Evolutionary conservation across 2,797 vertebrate genomes (phyloP).

Genomic region (Potorous gilbertii): DNA sequence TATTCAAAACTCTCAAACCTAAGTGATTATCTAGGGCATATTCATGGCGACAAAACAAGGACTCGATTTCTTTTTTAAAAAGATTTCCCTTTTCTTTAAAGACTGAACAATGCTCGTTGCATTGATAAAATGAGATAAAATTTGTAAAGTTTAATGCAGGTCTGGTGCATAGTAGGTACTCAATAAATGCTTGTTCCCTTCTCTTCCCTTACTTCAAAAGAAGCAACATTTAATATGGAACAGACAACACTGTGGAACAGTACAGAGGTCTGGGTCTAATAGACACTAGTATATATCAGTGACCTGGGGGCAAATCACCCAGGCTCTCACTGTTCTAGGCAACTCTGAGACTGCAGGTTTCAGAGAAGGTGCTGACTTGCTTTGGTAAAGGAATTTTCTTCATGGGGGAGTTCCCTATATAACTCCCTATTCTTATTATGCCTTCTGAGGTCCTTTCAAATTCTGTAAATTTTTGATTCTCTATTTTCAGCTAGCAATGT

Average conservation of each 20-base stretch:
- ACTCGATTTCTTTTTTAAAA: background rate
- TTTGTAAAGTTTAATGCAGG: background rate
- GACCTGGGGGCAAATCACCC: background rate
- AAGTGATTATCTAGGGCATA: background rate
- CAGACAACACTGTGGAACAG: background rate
- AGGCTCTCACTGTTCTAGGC: too few relatives aligned
- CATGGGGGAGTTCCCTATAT: background rate
- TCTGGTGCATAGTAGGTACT: background rate
- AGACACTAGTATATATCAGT: background rate
- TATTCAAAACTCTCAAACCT: background rate
- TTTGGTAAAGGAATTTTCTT: background rate
- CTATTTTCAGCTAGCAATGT: background rate
- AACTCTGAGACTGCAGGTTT: background rate
- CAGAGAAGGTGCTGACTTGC: background rate
- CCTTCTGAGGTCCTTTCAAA: background rate
- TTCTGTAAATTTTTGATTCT: background rate
- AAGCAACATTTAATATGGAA: background rate
- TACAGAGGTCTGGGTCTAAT: background rate
- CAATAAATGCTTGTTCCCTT: background rate
- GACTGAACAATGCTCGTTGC: background rate
- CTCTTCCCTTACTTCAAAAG: background rate
- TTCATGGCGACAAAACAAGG: background rate
- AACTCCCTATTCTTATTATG: background rate
- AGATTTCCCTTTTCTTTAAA: background rate
- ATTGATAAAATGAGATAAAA: background rate